phyloP scores from a whole-genome alignment of 2,113 vertebrate species.

The Pantherophis guttatus region DNA sequence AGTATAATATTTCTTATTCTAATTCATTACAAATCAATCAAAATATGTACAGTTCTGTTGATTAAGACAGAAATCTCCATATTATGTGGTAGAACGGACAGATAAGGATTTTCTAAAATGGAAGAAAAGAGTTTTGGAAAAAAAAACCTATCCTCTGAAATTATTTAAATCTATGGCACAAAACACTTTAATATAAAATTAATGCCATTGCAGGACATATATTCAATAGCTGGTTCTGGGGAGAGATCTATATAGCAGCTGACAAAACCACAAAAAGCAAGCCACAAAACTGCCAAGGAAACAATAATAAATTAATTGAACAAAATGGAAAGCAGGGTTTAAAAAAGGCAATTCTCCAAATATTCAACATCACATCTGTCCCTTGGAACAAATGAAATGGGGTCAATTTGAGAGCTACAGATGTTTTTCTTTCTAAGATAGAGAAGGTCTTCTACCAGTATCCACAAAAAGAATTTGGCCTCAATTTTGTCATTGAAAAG shows the following conservation, averaged over 20 bases:
- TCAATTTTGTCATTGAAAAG: not conserved
- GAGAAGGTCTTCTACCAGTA: not conserved
- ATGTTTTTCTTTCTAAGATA: not conserved
- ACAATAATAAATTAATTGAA: constrained; percentile 22
- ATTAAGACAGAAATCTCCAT: not conserved
- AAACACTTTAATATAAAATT: constrained; percentile 55
- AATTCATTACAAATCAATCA: not conserved
- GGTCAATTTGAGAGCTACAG: not conserved
- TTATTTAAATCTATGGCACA: constrained; percentile 60
- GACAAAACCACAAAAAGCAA: constrained; percentile 48
- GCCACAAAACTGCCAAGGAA: constrained; percentile 39
- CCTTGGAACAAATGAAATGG: not conserved
- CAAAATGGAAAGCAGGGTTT: constrained; percentile 6
- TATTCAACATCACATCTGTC: not conserved
- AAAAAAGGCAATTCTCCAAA: not conserved
- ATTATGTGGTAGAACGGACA: not conserved
- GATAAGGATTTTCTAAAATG: not conserved
- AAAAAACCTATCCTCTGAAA: constrained; percentile 28
- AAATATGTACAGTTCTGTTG: not conserved
- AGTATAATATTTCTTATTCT: not conserved
- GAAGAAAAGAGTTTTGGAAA: not conserved
- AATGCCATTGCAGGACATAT: constrained; percentile 27
- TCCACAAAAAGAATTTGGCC: not conserved
- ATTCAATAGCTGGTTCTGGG: constrained; percentile 12
- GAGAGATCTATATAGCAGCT: constrained; percentile 6